Conservation (phyloP, 2,113 vertebrate species). For the Murina feae region DNA sequence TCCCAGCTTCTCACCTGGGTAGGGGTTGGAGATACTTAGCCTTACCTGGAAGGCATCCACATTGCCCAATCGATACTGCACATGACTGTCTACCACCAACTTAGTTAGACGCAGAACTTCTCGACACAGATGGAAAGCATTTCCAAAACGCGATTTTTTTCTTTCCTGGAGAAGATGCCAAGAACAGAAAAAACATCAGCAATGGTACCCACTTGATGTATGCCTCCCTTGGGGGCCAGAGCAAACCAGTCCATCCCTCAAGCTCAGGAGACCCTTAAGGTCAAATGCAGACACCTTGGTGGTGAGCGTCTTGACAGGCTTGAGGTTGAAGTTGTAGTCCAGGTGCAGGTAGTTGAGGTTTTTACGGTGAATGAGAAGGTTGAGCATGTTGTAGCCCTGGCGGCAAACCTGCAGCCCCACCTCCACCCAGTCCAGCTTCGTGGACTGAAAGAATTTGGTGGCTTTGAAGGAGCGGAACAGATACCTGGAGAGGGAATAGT, state of each 20-base stretch:
- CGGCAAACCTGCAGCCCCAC: constrained; percentile 97
- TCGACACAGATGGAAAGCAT: constrained; percentile 96
- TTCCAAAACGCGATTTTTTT: constrained; percentile 98
- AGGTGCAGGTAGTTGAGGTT: constrained; percentile 98
- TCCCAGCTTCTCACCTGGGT: background rate
- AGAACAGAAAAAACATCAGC: background rate
- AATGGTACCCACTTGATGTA: background rate
- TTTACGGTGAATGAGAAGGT: constrained; percentile 98
- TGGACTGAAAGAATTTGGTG: constrained; percentile 99
- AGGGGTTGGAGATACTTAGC: background rate
- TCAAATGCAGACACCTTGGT: constrained; percentile 87
- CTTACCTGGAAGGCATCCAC: constrained; percentile 97
- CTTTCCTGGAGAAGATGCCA: constrained; percentile 84
- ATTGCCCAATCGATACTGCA: constrained; percentile 97
- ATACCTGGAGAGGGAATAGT: constrained; percentile 82
- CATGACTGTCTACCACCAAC: constrained; percentile 97
- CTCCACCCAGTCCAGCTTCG: constrained; percentile 99
- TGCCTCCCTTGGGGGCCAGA: background rate
- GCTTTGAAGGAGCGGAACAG: constrained; percentile 99
- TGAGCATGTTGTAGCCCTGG: constrained; percentile 99
- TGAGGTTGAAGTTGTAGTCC: constrained; percentile 99
- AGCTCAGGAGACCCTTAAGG: background rate
- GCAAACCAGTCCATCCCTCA: background rate
- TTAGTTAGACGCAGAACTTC: constrained; percentile 97
- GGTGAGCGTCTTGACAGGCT: constrained; percentile 98